Base-by-base conservation (phyloP, 2,888 invertebrate genomes). In the Seladonia tumulorum region DNA sequence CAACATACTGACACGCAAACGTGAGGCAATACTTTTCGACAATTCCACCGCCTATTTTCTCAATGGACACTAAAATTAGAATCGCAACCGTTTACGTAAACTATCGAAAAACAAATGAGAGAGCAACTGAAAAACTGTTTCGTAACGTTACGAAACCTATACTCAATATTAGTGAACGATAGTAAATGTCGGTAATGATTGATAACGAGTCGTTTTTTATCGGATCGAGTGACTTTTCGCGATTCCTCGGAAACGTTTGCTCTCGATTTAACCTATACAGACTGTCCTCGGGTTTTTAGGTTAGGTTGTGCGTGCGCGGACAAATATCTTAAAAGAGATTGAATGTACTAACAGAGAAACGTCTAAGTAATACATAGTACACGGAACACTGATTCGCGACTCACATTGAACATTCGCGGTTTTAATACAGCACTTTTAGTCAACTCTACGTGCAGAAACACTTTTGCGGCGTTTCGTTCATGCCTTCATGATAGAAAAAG, bases 311-410 rank as follows among this genome's bases (percentile, higher is more conserved):
- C 66, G 53, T 70, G 74, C 57, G n/a, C 53, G 39, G 83, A 83
- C 82, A 87, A 87, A 84, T 87, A 68, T 70, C 42, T 83, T 82
- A 82, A 63, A 82, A 10, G 47, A 73, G 75, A 72, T 76, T 82
- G 60, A 82, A 89, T 90, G 90, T 95, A 95, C 94, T 95, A 94
- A 95, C 94, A 95, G 91, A 87, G 93, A 93, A 90, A 94, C 92
- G 87, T 94, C 94, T 92, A 95, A 93, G 91, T 94, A 95, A 92
- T 93, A 92, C 94, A 94, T 94, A 92, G 86, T 90, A 90, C 86
- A 89, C 87, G 78, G 79, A 89, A 72, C 75, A 73, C 81, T 85
- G 79, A 73, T 87, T 87, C 89, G 80, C 85, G 88, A 87, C 90
- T 91, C 88, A 88, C 85, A 87, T 90, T 83, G 35, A 73, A 78